These are phyloP conservation scores for Pomacea maculata DNA, from an alignment of 1,140 invertebrate species.

Conservation along the genomic window DNA sequence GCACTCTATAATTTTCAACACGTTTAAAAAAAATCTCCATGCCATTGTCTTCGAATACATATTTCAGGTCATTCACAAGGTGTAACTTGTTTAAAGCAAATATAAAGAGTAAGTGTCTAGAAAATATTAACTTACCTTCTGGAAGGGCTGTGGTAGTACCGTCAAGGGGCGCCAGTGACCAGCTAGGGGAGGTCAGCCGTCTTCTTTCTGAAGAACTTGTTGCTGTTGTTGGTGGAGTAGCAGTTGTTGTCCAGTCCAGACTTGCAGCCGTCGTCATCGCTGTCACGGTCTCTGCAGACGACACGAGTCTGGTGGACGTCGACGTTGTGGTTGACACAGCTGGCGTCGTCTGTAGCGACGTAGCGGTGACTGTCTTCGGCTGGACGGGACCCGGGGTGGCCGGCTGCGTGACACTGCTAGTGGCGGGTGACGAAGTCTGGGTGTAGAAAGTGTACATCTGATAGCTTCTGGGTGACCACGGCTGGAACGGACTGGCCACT, in stretches of 20 bases:
- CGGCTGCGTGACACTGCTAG: neutral
- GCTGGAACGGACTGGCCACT: neutral
- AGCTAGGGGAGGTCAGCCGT: too few species aligned
- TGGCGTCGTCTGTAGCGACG: neutral
- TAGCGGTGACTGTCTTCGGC: neutral
- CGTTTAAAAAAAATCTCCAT: too few species aligned
- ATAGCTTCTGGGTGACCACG: neutral
- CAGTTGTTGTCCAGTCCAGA: neutral
- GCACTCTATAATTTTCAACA: too few species aligned
- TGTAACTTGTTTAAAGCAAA: too few species aligned
- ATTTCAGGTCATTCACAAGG: too few species aligned
- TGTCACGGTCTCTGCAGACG: neutral
- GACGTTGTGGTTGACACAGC: neutral
- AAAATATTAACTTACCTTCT: neutral
- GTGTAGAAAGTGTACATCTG: slow-evolving; percentile 5
- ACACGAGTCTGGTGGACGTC: neutral
- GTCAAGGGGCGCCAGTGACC: neutral
- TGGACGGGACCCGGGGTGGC: neutral
- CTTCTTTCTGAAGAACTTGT: too few species aligned
- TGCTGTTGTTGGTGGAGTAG: neutral
- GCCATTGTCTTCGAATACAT: too few species aligned
- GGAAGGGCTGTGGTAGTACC: slow-evolving; percentile 1
- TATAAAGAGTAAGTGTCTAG: neutral
- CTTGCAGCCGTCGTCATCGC: neutral
- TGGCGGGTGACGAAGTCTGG: neutral